Percentiles rank a stretch among this genome's conserved stretches.
phyloP scores from a whole-genome alignment of 2,888 invertebrate species.

The Ceraclea dissimilis region DNA sequence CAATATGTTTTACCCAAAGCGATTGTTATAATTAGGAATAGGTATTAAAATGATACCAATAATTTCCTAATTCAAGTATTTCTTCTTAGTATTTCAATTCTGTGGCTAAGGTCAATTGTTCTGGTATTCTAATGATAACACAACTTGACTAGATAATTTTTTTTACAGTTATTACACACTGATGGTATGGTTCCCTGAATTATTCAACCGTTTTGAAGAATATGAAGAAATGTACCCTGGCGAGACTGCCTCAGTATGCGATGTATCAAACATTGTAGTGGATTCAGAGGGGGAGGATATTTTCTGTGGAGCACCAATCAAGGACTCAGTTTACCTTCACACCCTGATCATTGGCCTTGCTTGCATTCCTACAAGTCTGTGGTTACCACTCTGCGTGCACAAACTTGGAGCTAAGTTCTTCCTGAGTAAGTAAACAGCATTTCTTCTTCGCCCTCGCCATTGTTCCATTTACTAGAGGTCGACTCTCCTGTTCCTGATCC shows the following conservation, averaged over 20 bases:
- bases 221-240: slow-evolving; percentile 61
- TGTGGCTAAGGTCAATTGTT: no score
- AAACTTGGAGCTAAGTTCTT: slow-evolving; percentile 75
- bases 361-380: slow-evolving; percentile 72
- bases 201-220: slow-evolving; percentile 76
- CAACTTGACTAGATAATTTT: no score
- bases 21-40: no score
- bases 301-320: slow-evolving; percentile 57
- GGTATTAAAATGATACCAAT: no score
- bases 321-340: slow-evolving; percentile 62
- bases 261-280: slow-evolving; percentile 63
- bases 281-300: slow-evolving; percentile 44
- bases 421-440: slow-evolving; percentile 65
- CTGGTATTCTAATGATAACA: no score
- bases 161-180: slow-evolving; percentile 75
- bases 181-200: slow-evolving; percentile 88
- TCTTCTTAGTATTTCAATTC: no score
- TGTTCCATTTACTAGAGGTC: no score
- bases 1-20: no score
- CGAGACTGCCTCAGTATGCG: slow-evolving; percentile 65
- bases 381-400: slow-evolving; percentile 72
- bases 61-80: no score
- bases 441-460: no score
- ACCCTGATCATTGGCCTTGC: slow-evolving; percentile 73
- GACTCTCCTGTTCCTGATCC: no score